These are phyloP conservation scores for Archivesica marissinica DNA, from an alignment of 1,140 invertebrate species.

Conservation along the genomic window DNA sequence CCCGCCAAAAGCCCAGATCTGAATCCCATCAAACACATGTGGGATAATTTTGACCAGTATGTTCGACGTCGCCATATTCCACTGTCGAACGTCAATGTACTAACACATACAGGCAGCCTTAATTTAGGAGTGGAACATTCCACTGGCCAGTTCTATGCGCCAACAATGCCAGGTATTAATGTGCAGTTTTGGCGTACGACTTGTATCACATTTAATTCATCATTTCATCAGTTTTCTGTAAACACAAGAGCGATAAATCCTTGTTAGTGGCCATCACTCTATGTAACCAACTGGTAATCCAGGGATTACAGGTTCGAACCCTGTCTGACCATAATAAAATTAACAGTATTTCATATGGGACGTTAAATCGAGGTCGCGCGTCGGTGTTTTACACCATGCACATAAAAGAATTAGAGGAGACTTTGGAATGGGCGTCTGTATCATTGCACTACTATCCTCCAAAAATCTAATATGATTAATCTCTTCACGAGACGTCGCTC, in stretches of 20 bases:
- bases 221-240: not conserved
- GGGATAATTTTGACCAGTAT: slow-evolving; percentile 1
- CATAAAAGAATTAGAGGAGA: no score
- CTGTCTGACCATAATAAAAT: no score
- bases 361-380: no score
- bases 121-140: slow-evolving; percentile 7
- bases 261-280: no score
- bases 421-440: no score
- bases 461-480: no score
- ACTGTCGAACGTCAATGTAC: not conserved
- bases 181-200: not conserved
- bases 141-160: not conserved
- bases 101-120: not conserved
- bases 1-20: slow-evolving; percentile 6
- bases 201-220: not conserved
- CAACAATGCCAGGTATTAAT: not conserved
- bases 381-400: no score
- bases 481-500: no score
- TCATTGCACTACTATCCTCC: no score
- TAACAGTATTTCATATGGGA: no score
- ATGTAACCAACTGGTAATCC: no score
- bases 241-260: not conserved
- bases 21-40: slow-evolving; percentile 5
- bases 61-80: not conserved
- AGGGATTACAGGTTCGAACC: no score